Base-by-base conservation (phyloP, 2,888 invertebrate genomes). In the Acrocyrtus sp. region DNA sequence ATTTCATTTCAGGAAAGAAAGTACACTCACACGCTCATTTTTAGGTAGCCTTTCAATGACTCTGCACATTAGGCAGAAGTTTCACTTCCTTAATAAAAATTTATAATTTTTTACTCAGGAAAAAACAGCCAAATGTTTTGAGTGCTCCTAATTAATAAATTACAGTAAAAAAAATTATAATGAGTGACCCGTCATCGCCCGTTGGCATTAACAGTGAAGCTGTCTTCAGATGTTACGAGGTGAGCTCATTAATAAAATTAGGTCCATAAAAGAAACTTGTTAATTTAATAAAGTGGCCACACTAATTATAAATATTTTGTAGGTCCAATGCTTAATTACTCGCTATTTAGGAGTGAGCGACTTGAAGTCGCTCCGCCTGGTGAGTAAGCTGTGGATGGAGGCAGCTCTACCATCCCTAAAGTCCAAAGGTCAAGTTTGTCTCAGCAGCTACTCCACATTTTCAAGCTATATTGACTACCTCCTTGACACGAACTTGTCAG, bases 361-460 rank as follows among this genome's bases (percentile, higher is more conserved):
- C 19, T 15, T 74, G 26, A 74, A 68, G 39, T 58, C 61, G 1
- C 21, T 74, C 0, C 48, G 74, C 17, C 41, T 56, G 3, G 67
- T 74, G 0, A 41, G 50, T 43, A 61, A 24, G 21, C 10, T 21
- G 1, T 74, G 74, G 74, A 43, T 24, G n/a, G 47, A 50, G 2
- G 8, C 17, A 26, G 41, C 41, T 2, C 6, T 50, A 5, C 47
- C 24, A 12, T 3, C 56, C 1, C 43, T 70, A 1, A 62, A 62
- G 43, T 51, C 45, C 8, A 62, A 56, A 41, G 48, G 45, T 19
- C 27, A 22, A 0, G 50, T 70, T 2, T 19, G n/a, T 2, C 41
- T 70, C 17, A 19, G 48, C 17, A 43, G 27, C 1, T 26, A 34
- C 0, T 6, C 21, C 4, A 6, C 8, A 15, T 50, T 70, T 19